Percentiles rank a stretch among this genome's conserved stretches.
Evolutionary conservation across 2,797 vertebrate species (phyloP).

Genomic region (Melopsittacus undulatus): DNA sequence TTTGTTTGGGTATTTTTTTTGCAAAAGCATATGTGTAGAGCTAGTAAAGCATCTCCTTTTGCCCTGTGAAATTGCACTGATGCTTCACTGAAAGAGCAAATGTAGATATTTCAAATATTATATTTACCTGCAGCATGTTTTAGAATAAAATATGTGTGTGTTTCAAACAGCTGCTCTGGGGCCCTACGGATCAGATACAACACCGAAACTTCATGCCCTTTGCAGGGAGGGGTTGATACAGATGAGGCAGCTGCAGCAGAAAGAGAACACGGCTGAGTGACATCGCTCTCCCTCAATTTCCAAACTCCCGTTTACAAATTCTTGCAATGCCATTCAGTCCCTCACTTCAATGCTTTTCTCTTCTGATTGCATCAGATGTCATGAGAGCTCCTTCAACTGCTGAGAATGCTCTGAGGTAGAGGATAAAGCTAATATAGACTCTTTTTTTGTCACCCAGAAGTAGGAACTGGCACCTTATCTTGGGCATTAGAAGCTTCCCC

Average conservation of each 20-base stretch:
- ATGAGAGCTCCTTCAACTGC: neutral
- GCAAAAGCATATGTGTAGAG: neutral
- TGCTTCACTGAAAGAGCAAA: neutral
- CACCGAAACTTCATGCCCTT: neutral
- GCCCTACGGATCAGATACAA: neutral
- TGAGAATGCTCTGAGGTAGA: neutral
- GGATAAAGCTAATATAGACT: neutral
- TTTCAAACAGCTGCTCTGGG: neutral
- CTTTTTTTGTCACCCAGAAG: neutral
- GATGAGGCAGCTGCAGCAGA: neutral
- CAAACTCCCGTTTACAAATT: neutral
- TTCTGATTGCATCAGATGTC: neutral
- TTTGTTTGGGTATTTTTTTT: neutral
- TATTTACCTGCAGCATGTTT: neutral
- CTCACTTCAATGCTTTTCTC: neutral
- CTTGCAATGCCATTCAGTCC: neutral
- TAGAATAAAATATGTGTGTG: neutral
- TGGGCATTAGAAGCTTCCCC: neutral
- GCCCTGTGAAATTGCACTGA: neutral
- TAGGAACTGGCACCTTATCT: neutral
- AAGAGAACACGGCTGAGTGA: neutral
- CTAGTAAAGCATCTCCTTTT: neutral
- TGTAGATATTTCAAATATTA: neutral
- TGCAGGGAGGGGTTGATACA: fast-evolving
- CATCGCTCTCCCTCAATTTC: neutral